These are phyloP conservation scores for Lucifuga dentata DNA, from an alignment of 2,113 vertebrate genomes.

Conservation along the genomic window DNA sequence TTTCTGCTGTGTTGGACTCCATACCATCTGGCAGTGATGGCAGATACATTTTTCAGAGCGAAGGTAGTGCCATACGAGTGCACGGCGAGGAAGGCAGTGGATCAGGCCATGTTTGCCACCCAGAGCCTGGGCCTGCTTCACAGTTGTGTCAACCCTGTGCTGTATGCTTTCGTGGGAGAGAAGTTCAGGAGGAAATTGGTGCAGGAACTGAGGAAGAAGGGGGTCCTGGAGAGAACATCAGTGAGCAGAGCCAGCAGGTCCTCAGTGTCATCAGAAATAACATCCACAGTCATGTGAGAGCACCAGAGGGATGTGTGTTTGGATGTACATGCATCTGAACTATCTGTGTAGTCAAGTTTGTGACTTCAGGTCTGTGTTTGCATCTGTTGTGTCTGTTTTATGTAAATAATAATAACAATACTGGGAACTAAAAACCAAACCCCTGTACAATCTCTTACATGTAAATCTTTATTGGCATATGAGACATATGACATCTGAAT, in stretches of 20 bases:
- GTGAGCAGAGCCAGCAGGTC: conserved; percentile 57
- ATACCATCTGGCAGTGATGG: conserved; percentile 74
- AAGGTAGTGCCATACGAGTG: conserved; percentile 66
- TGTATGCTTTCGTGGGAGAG: conserved; percentile 82
- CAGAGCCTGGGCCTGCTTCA: conserved; percentile 81
- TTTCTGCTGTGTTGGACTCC: conserved; percentile 83
- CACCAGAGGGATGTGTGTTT: neutral
- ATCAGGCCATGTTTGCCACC: conserved; percentile 67
- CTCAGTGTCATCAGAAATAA: conserved; percentile 69
- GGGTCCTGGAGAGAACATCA: conserved; percentile 12
- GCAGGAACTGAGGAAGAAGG: conserved; percentile 54
- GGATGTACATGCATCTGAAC: too few species aligned
- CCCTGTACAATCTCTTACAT: too few species aligned
- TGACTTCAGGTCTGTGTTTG: too few species aligned
- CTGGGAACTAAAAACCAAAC: too few species aligned
- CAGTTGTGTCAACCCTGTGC: conserved; percentile 81
- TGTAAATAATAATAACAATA: too few species aligned
- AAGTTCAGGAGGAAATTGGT: conserved; percentile 72
- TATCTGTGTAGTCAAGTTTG: too few species aligned
- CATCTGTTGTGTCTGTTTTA: too few species aligned
- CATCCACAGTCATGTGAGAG: conserved; percentile 70
- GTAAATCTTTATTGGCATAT: too few species aligned
- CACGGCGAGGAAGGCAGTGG: conserved; percentile 46
- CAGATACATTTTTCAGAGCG: conserved; percentile 73
- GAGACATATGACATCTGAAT: too few species aligned